A percentile compares a stretch with the other conserved stretches of the same genome.
Conservation (phyloP, 1,140 invertebrate genomes). For the Leptonema lineaticorne region DNA sequence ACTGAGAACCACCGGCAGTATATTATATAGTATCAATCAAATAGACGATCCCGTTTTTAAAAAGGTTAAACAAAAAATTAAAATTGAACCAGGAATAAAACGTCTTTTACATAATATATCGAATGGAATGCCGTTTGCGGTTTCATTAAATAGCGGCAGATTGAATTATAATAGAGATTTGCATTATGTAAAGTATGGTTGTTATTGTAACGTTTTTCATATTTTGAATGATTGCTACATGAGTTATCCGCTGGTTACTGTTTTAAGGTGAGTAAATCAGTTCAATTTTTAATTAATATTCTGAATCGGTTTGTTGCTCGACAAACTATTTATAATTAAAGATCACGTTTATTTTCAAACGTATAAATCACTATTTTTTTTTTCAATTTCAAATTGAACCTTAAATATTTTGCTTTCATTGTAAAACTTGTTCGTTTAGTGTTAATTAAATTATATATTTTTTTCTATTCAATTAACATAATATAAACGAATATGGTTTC, state of each 20-base stretch:
- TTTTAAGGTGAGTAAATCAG: background rate
- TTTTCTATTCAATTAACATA: no score
- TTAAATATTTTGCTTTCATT: no score
- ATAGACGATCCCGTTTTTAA: background rate
- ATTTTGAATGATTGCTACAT: background rate
- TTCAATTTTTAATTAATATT: no score
- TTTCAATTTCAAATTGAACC: no score
- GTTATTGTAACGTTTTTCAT: background rate
- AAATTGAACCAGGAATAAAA: background rate
- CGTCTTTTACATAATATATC: background rate
- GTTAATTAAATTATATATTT: no score
- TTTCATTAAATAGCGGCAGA: background rate
- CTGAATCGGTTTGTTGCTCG: no score
- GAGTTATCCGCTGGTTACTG: background rate
- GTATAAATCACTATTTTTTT: no score
- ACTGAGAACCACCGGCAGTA: background rate
- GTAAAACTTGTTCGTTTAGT: no score
- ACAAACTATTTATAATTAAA: no score
- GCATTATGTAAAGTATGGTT: background rate
- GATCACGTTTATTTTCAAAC: no score
- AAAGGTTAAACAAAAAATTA: background rate
- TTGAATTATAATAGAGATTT: background rate
- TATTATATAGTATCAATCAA: background rate
- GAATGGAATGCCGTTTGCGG: background rate
- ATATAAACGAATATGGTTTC: no score